These are phyloP conservation scores for Argya squamiceps DNA, from an alignment of 2,797 vertebrate genomes.

Conservation along the genomic window DNA sequence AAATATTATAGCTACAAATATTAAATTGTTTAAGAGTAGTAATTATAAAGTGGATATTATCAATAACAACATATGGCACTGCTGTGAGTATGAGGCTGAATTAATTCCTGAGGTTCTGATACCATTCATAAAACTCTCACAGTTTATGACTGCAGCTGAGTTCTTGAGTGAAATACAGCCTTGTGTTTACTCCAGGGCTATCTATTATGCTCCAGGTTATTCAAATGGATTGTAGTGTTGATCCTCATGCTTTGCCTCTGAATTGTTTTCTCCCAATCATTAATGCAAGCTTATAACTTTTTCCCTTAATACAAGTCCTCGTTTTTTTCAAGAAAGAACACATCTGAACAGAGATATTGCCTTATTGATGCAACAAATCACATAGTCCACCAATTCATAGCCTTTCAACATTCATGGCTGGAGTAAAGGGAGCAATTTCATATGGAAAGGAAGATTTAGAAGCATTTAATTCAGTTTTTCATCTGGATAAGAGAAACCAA, in stretches of 20 bases:
- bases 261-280: neutral
- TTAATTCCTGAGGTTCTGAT: conserved; percentile 43
- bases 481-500: neutral
- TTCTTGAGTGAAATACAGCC: conserved; percentile 61
- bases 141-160: conserved; percentile 59
- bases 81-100: neutral
- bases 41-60: conserved; percentile 47
- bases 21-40: conserved; percentile 41
- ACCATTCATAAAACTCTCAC: conserved; percentile 52
- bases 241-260: conserved; percentile 18
- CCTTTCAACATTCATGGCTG: conserved; percentile 10
- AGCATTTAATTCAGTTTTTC: conserved; percentile 9
- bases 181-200: conserved; percentile 44
- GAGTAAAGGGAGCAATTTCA: conserved; percentile 3
- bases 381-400: neutral
- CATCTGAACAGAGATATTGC: neutral
- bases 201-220: conserved; percentile 50
- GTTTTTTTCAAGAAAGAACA: neutral
- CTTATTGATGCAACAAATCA: conserved; percentile 33
- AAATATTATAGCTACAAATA: conserved; percentile 38
- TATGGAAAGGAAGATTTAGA: conserved; percentile 14
- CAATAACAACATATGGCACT: conserved; percentile 63
- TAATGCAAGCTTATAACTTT: neutral
- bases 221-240: conserved; percentile 45
- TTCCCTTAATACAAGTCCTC: neutral